phyloP scores from a whole-genome alignment of 2,888 invertebrate genomes.

The Chaetoderma sp. region DNA sequence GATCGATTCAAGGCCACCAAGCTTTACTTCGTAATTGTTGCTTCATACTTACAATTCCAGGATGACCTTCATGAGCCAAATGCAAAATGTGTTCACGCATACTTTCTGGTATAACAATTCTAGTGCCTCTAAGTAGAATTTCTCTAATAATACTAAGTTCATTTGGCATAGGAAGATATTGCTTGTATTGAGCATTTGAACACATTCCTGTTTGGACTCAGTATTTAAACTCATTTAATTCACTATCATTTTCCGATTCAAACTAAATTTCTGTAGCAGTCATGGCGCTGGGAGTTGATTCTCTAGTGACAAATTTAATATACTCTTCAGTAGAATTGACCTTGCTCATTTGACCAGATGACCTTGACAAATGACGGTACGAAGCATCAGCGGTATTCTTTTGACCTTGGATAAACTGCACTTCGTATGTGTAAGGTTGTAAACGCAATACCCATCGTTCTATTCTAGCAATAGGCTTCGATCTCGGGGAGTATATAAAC shows the following conservation, averaged over 20 bases:
- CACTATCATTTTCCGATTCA: neutral
- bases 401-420: neutral
- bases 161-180: neutral
- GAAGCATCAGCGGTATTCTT: slow-evolving; percentile 5
- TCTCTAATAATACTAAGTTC: slow-evolving; percentile 9
- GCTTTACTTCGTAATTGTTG: slow-evolving; percentile 1
- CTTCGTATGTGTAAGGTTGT: slow-evolving; percentile 12
- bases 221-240: neutral
- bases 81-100: slow-evolving; percentile 3
- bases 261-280: neutral
- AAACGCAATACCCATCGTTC: slow-evolving; percentile 9
- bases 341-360: neutral
- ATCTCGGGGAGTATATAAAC: slow-evolving; percentile 10
- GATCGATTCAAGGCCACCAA: slow-evolving; percentile 8
- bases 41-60: slow-evolving; percentile 9
- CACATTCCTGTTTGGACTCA: neutral
- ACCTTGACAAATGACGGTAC: neutral
- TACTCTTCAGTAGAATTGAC: slow-evolving; percentile 1
- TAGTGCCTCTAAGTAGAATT: slow-evolving; percentile 7
- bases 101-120: slow-evolving; percentile 7
- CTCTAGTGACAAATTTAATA: slow-evolving; percentile 2
- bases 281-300: neutral
- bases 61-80: slow-evolving; percentile 25
- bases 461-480: slow-evolving; percentile 4
- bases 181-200: too few relatives aligned